A percentile compares a stretch with the other conserved stretches of the same genome.
Conservation (phyloP, 2,113 vertebrate genomes). For the Rhinogobius similis region DNA sequence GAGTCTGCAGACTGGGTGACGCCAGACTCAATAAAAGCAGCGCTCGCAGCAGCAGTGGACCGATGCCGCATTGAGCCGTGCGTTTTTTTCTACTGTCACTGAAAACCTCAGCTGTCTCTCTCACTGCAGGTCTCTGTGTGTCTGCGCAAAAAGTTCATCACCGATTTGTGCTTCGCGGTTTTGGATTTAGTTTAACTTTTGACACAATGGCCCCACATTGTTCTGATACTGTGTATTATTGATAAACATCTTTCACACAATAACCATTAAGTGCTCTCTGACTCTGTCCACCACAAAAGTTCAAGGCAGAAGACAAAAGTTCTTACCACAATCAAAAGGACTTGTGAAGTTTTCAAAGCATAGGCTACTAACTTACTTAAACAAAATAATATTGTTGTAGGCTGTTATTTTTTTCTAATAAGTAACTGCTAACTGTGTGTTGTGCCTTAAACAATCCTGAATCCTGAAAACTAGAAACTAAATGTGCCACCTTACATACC, state of each 20-base stretch:
- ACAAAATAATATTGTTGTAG: too few species aligned
- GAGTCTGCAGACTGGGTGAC: conserved; percentile 78
- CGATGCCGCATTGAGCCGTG: conserved; percentile 58
- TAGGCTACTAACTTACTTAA: too few species aligned
- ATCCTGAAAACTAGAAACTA: not conserved
- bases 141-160: conserved; percentile 18
- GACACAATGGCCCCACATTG: not conserved
- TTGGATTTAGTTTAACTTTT: not conserved
- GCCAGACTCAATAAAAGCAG: conserved; percentile 74
- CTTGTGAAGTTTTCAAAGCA: too few species aligned
- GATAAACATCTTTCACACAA: not conserved
- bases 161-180: not conserved
- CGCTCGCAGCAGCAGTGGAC: conserved; percentile 45
- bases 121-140: conserved; percentile 16
- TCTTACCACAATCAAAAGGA: too few species aligned
- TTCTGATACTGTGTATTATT: not conserved
- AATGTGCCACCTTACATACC: not conserved
- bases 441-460: not conserved
- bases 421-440: not conserved
- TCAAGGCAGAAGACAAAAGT: too few species aligned
- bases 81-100: conserved; percentile 57
- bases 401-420: too few species aligned
- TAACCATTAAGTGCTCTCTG: not conserved
- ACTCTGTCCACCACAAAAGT: too few species aligned
- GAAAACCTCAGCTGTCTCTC: conserved; percentile 50